Conservation (phyloP, 2,888 invertebrate species). For the Crossocerus cetratus region DNA sequence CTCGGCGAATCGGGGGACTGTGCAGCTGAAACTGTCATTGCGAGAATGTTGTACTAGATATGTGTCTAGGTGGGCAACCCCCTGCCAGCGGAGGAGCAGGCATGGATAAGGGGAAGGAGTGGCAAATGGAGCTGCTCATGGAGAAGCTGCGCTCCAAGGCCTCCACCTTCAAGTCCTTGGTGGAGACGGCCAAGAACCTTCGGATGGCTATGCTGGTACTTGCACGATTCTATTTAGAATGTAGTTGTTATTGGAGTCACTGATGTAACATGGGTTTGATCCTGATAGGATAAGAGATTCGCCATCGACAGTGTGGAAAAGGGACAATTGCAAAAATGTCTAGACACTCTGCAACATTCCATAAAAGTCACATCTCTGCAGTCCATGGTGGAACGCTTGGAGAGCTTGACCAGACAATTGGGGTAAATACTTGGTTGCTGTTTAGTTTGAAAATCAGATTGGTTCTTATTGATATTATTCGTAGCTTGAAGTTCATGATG, state of each 20-base stretch:
- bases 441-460: background rate
- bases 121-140: slow-evolving; percentile 93
- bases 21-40: too few species aligned
- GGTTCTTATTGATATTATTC: slow-evolving; percentile 32
- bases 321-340: slow-evolving; percentile 90
- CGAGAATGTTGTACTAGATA: background rate
- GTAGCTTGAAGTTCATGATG: slow-evolving; percentile 91
- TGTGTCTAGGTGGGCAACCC: slow-evolving; percentile 65
- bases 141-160: slow-evolving; percentile 92
- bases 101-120: slow-evolving; percentile 83
- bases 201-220: slow-evolving; percentile 90
- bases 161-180: slow-evolving; percentile 88
- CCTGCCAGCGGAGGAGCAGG: slow-evolving; percentile 56
- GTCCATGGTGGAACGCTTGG: slow-evolving; percentile 93
- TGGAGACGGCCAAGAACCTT: slow-evolving; percentile 92
- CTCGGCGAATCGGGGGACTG: too few species aligned
- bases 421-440: slow-evolving; percentile 79
- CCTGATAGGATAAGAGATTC: slow-evolving; percentile 90
- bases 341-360: slow-evolving; percentile 94
- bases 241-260: too few species aligned
- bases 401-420: slow-evolving; percentile 92
- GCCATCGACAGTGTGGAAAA: slow-evolving; percentile 91
- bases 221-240: too few species aligned
- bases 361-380: slow-evolving; percentile 95
- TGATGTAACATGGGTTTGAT: background rate